Evolutionary conservation across 1,140 invertebrate genomes (phyloP), one percentile per base, ranked within the genome.

Genomic region (Ostrea denselamellosa): DNA sequence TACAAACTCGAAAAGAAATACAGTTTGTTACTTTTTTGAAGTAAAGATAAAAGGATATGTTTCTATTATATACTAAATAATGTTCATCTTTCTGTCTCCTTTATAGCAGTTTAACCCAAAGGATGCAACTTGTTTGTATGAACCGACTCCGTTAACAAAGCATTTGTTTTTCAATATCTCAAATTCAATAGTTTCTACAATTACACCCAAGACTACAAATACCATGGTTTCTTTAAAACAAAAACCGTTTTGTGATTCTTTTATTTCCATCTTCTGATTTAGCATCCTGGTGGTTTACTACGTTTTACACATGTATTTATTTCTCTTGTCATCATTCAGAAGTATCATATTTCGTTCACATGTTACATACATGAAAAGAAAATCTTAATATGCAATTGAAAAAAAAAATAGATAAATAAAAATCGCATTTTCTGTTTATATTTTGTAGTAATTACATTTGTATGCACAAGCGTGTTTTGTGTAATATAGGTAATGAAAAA

Each of bases 111-210:
- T 71, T 25, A 71, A 71, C 22, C 68, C 28, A 34, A 28, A 71
- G 25, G 68, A 71, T 71, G n/a, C 68, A 25, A 25, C 12, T 71
- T 71, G 19, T 68, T 68, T 68, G 65, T 71, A 34, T 25, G 68
- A 71, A 25, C 28, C 28, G 22, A 28, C 22, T 34, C 28, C 25
- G 14, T 34, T 71, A 14, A 71, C 68, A 71, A 71, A 71, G 8
- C 25, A 28, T 71, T 25, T 71, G 12, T 71, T 71, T 28, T 25
- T 25, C 22, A 71, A 71, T 5, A 71, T 71, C 28, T 34, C 8
- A 14, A 71, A 71, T 28, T 71, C 22, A 71, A 71, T 28, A 28
- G 22, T 28, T 71, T 28, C 12, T 71, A 58, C 56, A 58, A 58
- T 19, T 19, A 58, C 10, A 14, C 34, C 56, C 19, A 58, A 56